Evolutionary conservation across 1,140 invertebrate species (phyloP).

Genomic region (Caenorhabditis brenneri): DNA sequence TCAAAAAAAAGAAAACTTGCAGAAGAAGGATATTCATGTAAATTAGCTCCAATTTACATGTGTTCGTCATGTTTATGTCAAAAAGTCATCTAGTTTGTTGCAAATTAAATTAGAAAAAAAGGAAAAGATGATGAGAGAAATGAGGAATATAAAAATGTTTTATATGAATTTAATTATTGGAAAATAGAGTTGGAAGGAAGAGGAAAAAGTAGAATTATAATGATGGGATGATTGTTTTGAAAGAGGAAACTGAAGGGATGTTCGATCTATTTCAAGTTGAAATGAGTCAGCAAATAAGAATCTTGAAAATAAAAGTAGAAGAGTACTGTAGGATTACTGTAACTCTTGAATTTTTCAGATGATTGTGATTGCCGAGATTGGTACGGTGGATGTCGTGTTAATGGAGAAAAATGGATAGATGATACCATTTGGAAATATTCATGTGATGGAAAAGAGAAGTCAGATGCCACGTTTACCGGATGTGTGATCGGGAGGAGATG

Average conservation of each 20-base stretch:
- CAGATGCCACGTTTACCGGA: conserved; percentile 58
- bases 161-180: conserved; percentile 14
- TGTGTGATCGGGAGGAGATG: conserved; percentile 53
- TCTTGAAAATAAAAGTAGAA: no score
- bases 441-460: conserved; percentile 51
- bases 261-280: no score
- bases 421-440: conserved; percentile 64
- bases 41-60: not conserved
- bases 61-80: not conserved
- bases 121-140: not conserved
- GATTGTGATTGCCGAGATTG: conserved; percentile 67
- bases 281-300: no score
- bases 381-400: conserved; percentile 63
- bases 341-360: conserved; percentile 61
- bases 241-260: not conserved
- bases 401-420: conserved; percentile 65
- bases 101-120: not conserved
- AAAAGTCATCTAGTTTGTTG: not conserved
- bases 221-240: not conserved
- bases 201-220: not conserved
- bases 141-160: not conserved
- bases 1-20: not conserved
- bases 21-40: not conserved
- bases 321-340: no score
- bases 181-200: not conserved